These are phyloP conservation scores for Penelope pileata DNA, from an alignment of 2,113 vertebrate species.

Conservation along the genomic window DNA sequence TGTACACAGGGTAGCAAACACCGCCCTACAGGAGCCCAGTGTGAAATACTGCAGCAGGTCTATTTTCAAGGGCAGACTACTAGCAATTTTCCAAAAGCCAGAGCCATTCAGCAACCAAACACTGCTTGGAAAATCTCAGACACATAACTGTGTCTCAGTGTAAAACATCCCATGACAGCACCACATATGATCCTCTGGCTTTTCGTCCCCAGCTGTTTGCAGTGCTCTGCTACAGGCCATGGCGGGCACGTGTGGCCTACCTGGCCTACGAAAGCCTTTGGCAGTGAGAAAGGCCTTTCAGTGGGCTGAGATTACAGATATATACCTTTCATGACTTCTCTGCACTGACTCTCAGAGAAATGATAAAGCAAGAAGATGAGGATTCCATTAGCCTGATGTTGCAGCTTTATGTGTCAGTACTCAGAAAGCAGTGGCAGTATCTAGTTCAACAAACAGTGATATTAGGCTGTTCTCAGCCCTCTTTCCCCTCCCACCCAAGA, in stretches of 20 bases:
- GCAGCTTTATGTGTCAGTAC: background rate
- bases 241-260: background rate
- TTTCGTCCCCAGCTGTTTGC: background rate
- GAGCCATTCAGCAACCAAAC: background rate
- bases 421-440: background rate
- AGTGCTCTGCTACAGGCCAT: background rate
- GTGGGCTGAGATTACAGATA: background rate
- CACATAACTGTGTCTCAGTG: rapidly evolving
- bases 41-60: background rate
- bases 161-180: background rate
- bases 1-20: background rate
- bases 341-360: background rate
- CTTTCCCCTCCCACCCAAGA: background rate
- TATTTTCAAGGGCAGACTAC: background rate
- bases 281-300: background rate
- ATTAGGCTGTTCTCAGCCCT: background rate
- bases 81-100: background rate
- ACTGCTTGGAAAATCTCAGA: background rate
- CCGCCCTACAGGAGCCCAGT: background rate
- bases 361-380: background rate
- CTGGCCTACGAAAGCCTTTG: background rate
- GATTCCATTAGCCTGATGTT: background rate
- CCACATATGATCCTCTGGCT: background rate
- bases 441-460: slow-evolving; percentile 1
- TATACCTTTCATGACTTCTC: background rate